These are phyloP conservation scores for Peromyscus attwateri DNA, from an alignment of 2,797 vertebrate genomes.

Conservation along the genomic window DNA sequence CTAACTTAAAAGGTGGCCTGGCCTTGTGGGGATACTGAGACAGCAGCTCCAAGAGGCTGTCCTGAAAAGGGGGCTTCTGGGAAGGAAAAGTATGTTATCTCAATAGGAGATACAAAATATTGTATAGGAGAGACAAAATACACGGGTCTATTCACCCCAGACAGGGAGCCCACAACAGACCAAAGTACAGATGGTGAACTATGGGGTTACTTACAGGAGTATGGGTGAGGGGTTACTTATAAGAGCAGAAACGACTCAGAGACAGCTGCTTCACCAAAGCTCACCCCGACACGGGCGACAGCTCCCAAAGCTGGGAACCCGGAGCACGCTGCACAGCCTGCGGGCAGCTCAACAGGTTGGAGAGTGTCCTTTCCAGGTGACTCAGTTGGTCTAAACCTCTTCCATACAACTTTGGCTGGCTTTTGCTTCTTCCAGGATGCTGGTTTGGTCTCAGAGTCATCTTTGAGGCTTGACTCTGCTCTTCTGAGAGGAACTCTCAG, in stretches of 20 bases:
- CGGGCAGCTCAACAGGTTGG: not conserved
- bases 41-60: not conserved
- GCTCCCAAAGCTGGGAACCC: not conserved
- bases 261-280: not conserved
- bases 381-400: not conserved
- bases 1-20: not conserved
- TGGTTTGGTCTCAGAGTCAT: not conserved
- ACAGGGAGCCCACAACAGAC: not conserved
- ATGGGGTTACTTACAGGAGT: not conserved
- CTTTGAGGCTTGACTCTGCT: no score
- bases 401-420: not conserved
- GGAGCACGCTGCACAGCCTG: not conserved
- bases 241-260: not conserved
- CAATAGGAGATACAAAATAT: not conserved
- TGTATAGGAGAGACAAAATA: not conserved
- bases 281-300: not conserved
- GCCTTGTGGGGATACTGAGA: not conserved
- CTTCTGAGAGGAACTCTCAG: not conserved
- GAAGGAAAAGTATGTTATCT: not conserved
- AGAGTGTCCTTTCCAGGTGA: not conserved
- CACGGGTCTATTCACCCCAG: not conserved
- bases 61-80: not conserved
- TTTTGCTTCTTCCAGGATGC: not conserved
- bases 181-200: not conserved
- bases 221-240: not conserved